These are phyloP conservation scores for Tenrec ecaudatus DNA, from an alignment of 2,113 vertebrate genomes.

Conservation along the genomic window DNA sequence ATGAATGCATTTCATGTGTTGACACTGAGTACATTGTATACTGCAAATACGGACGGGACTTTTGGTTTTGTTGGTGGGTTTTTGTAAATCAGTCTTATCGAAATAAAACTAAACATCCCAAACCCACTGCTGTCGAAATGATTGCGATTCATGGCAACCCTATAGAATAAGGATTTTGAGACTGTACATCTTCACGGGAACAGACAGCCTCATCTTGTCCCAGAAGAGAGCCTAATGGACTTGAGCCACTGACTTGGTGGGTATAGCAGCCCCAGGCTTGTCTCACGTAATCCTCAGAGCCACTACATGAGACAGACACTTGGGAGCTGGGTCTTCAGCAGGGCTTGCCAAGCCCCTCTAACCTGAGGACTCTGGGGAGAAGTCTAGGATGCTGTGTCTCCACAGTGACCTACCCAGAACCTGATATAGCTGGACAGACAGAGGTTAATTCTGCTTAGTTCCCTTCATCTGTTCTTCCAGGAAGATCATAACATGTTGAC, in stretches of 20 bases:
- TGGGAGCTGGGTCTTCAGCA: background rate
- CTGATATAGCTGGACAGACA: background rate
- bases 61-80: no score
- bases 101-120: background rate
- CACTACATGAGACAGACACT: background rate
- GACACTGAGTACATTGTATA: background rate
- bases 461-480: background rate
- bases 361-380: background rate
- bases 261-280: no score
- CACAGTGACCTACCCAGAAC: background rate
- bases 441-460: background rate
- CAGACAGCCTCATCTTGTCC: no score
- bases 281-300: background rate
- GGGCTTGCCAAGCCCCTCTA: background rate
- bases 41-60: background rate
- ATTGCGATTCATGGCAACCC: no score
- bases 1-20: background rate
- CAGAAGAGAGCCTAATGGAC: no score
- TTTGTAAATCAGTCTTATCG: background rate
- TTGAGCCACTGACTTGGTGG: no score
- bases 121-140: no score
- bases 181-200: no score
- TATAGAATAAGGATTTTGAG: no score
- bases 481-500: slow-evolving; percentile 64
- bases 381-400: background rate